Evolutionary conservation across 2,888 invertebrate species (phyloP), one percentile per base, ranked within the genome.

Genomic region (Campoplex capitator): DNA sequence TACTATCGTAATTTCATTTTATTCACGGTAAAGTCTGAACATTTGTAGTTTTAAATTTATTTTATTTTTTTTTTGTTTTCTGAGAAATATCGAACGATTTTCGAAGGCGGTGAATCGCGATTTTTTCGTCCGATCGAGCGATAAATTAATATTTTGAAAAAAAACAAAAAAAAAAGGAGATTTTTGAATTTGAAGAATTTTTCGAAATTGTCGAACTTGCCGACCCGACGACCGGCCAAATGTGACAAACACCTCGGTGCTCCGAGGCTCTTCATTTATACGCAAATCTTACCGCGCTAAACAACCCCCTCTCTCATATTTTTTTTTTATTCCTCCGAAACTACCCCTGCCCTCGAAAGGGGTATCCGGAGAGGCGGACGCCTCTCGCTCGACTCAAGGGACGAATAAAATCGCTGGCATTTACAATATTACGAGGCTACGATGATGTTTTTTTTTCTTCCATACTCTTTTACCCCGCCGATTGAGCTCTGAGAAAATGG

Each of bases 391-490:
- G 11, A 28, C 91, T 88, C 91, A 77, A 85, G 93, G 93, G 93
- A 92, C 90, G 91, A 89, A 92, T 94, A 90, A 94, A 94, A 93
- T 94, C 93, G 92, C 90, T 94, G 93, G 93, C 93, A 94, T 94
- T 94, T 94, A 91, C 92, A 92, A 93, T 92, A 92, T 89, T 91
- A 86, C 71, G 71, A 42, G 42, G 8, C 9, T 82, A n/a, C 68
- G 54, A 74, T n/a, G 16, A 7, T 11, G 56, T 13, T 28, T 32
- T 54, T 54, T 62, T 62, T 62, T 23, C 23, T 62, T 23, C 23
- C 23, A 23, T 3, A 32, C 28, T 16, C 32, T 6, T 16, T 28
- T 11, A 13, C 9, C 3, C 13, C 28, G 13, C 3, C 28, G 28
- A 11, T 58, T 23, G 23, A 9, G 9, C 8, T 2, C 58, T 11